Evolutionary conservation across 2,888 invertebrate species (phyloP).

Genomic region (Cryptops parisi): DNA sequence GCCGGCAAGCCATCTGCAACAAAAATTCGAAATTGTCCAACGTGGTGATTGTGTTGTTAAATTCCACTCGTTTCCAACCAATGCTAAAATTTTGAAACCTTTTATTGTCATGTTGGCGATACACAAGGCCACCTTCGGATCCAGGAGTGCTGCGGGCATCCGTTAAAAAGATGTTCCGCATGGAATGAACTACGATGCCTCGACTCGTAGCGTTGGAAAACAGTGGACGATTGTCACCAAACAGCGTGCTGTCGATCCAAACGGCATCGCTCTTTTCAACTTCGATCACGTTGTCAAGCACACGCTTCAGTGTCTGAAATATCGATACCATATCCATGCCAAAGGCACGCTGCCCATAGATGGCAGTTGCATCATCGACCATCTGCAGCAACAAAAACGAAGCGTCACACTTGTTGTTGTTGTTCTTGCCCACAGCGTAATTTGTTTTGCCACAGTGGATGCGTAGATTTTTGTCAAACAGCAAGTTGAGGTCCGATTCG

Average conservation of each 20-base stretch:
- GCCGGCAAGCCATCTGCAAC: background rate
- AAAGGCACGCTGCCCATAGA: no score
- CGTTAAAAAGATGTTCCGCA: background rate
- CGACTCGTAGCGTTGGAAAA: conserved; percentile 1
- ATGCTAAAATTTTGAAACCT: background rate
- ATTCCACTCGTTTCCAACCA: no score
- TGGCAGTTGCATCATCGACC: no score
- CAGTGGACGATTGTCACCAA: background rate
- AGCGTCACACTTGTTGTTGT: no score
- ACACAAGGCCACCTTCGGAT: conserved; percentile 3
- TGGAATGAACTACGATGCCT: background rate
- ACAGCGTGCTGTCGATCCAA: background rate
- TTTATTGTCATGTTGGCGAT: background rate
- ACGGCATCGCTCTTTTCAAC: background rate
- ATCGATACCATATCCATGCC: no score
- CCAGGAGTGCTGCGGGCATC: conserved; percentile 4
- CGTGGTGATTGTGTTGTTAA: background rate
- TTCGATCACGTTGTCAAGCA: no score
- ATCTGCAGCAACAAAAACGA: no score
- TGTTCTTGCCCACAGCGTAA: no score
- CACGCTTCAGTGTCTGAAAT: no score
- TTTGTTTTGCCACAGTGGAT: no score
- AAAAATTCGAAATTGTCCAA: background rate
- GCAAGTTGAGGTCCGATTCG: no score
- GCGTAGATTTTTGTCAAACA: no score